Base-by-base conservation (phyloP, 64 coral and sea anemone genomes). In the Montipora cactus region DNA sequence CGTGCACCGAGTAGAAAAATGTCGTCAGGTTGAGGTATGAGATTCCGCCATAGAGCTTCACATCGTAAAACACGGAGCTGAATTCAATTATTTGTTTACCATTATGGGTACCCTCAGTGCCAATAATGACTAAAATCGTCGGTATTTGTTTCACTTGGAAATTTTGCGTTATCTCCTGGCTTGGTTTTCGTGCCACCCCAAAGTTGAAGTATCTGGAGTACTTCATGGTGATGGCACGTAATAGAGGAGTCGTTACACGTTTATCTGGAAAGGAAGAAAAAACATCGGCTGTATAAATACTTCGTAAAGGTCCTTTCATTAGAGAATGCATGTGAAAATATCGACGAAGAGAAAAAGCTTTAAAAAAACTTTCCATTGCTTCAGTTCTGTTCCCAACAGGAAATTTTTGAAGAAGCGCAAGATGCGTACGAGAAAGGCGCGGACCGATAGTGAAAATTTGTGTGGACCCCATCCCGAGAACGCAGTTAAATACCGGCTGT, bases 1-100 rank as follows among this genome's bases (percentile, higher is more conserved):
- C 91, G 76, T 98, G 97, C 16, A 95, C 97, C 4, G 94, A 98
- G 76, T 88, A 98, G 49, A 98, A 94, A 89, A 98, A 96, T 70
- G 81, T 93, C 61, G 92, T 87, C 12, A 98, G 74, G 48, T 89
- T 96, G 0, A 91, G 71, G n/a, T 98, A 98, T 7, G 76, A 93
- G 52, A 96, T 79, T 8, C 52, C 80, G 8, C 97, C 97, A 94
- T 96, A 98, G 44, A 84, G 79, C 28, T 92, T 83, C 19, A 50
- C 23, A 5, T 95, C 87, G 25, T 96, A 98, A 19, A 87, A 89
- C 48, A 96, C 79, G 5, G 91, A 91, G 15, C 91, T 91, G 21
- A 98, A 91, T 21, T 77, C 79, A 18, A 98, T 59, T 8, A 15
- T 46, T 51, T 80, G 59, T 7, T 98, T 91, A 73, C 93, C 87